Evolutionary conservation across 1,140 invertebrate species (phyloP), one percentile per base, ranked within the genome.

Genomic region (Pogonognathellus flavescens): DNA sequence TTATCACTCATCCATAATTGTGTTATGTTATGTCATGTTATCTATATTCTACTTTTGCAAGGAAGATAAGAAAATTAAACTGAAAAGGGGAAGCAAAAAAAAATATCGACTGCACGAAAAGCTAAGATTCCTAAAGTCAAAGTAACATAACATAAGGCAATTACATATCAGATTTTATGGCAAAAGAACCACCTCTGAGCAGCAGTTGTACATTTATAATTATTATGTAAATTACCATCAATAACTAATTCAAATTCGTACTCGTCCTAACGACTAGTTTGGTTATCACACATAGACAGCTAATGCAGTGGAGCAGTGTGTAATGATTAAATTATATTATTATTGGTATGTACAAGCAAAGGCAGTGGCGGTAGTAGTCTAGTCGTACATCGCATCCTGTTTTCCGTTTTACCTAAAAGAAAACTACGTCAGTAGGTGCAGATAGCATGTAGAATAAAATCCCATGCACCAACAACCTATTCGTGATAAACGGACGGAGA

Each of bases 391-490:
- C 62, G 62, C 62, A 66, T 66, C 62, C 62, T 66, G 62, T 66
- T 66, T 66, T 66, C 59, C 62, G 25, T 66, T 66, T 66, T 31
- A 41, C 31, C 22, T 13, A 31, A 66, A 31, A 66, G 62, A 66
- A 25, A 66, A 66, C 62, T 6, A 66, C n/a, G 10, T 14, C 20
- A 5, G 18, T 25, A 66, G 62, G 25, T 66, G 25, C 22, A 31
- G 5, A 20, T 22, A n/a, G 22, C 10, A 60, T 60, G 18, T 60
- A 60, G n/a, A 60, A 20, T 25, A 8, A 25, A 25, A 25, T 25
- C 11, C 60, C 11, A 66, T 66, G 18, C 59, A 41, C 59, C n/a
- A 20, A 60, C 20, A 20, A 20, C 59, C 20, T 20, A 60, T 20
- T 59, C 13, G 11, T 14, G 16, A 16, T 59, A 59, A 59, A 16